Base-by-base conservation (phyloP, 1,140 invertebrate species). In the Aleiodes sp. region DNA sequence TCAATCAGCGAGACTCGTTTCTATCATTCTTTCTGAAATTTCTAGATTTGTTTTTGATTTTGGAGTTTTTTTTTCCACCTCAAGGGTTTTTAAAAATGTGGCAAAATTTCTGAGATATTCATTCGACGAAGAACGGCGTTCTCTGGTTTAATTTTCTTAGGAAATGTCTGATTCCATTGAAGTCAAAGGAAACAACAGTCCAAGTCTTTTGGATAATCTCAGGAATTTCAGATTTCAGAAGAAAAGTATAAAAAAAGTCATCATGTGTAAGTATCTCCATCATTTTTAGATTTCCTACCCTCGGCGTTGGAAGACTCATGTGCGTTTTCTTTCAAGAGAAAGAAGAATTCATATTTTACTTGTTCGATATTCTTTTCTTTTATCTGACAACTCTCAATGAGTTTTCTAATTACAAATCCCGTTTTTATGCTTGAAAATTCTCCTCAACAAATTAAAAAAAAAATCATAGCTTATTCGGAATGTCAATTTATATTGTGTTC, bases 141-240 rank as follows among this genome's bases (percentile, higher is more conserved):
- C 61, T 70, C 70, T 43, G n/a, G 37, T 65, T 70, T 65, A 59
- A 68, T 71, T 65, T 71, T 62, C 26, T 43, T 43, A 70, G 33
- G 75, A 76, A 68, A 84, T 84, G 83, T 81, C 81, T 33, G 75
- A 80, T 67, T 80, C 77, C 67, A 80, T 75, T 78, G 77, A 80
- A 35, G 71, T 72, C 4, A 77, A 80, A 75, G 71, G 71, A 57
- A 77, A 81, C 52, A 71, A 76, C 60, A 80, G 76, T 66, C 77
- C 76, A 26, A 83, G 75, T 63, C 70, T 78, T 69, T 70, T 73
- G 59, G 59, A 73, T 67, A 72, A 82, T 71, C 65, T 85, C 4
- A 77, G 82, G 37, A 80, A 76, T 60, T 85, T 85, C 68, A 77
- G 84, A 43, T 84, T 84, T 69, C 80, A 84, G 68, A 84, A 83